Evolutionary conservation across 1,140 invertebrate genomes (phyloP).

Genomic region (Eubasilissa regina): DNA sequence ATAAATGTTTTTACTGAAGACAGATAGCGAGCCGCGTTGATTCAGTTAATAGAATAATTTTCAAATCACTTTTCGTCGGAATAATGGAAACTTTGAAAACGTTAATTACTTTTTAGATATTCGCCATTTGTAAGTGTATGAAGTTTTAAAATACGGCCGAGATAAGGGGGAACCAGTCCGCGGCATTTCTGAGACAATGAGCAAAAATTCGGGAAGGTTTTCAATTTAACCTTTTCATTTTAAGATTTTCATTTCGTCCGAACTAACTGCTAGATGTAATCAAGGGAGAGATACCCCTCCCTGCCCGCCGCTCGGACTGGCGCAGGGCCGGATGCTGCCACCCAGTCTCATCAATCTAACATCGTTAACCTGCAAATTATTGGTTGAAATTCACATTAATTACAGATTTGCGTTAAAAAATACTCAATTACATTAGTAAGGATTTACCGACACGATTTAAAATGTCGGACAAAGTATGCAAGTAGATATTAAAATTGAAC

Average conservation of each 20-base stretch:
- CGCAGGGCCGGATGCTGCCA: not conserved
- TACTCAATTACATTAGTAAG: too few relatives aligned
- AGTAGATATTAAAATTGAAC: too few relatives aligned
- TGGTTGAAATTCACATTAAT: too few relatives aligned
- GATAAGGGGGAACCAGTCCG: slow-evolving; percentile 20
- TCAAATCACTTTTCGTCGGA: not conserved
- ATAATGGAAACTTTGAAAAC: slow-evolving; percentile 26
- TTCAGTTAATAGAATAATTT: slow-evolving; percentile 14
- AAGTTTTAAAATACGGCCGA: slow-evolving; percentile 33
- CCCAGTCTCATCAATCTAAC: too few relatives aligned
- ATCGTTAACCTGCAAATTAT: too few relatives aligned
- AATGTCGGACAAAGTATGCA: too few relatives aligned
- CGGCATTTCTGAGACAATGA: slow-evolving; percentile 2
- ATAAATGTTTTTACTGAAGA: too few relatives aligned
- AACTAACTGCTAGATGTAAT: slow-evolving; percentile 37
- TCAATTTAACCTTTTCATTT: slow-evolving; percentile 39
- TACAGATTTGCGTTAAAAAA: too few relatives aligned
- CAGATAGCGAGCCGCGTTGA: not conserved
- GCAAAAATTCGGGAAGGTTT: slow-evolving; percentile 33
- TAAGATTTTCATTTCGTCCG: slow-evolving; percentile 35
- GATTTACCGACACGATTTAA: too few relatives aligned
- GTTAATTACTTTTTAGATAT: slow-evolving; percentile 23
- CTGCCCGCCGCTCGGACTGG: not conserved
- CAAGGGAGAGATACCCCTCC: slow-evolving; percentile 1
- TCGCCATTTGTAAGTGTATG: slow-evolving; percentile 28